Conservation (phyloP, 2,888 invertebrate genomes). For the Plagodis pulveraria region DNA sequence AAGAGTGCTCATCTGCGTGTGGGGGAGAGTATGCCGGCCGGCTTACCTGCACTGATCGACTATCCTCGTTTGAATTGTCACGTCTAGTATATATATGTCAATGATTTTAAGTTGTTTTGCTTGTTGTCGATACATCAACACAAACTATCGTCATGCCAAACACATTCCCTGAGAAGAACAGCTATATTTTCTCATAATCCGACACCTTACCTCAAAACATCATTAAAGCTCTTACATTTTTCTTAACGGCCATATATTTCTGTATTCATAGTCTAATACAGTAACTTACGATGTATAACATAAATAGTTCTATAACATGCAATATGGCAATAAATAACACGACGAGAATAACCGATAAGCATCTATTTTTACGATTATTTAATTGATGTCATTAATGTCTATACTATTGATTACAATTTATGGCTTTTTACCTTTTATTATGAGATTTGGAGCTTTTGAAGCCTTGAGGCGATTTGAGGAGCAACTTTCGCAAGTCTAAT, state of each 20-base stretch:
- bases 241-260: constrained; percentile 7
- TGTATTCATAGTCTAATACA: constrained; percentile 15
- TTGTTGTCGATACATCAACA: no score
- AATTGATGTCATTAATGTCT: constrained; percentile 70
- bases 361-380: constrained; percentile 68
- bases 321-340: constrained; percentile 57
- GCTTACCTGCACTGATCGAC: no score
- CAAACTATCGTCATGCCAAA: no score
- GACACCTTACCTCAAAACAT: constrained; percentile 57
- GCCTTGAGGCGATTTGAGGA: constrained; percentile 19
- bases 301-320: constrained; percentile 54
- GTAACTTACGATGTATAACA: constrained; percentile 40
- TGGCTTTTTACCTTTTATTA: constrained; percentile 44
- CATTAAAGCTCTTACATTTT: constrained; percentile 44
- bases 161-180: constrained; percentile 8
- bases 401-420: constrained; percentile 71
- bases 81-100: no score
- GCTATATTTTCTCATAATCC: constrained; percentile 55
- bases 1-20: no score
- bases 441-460: constrained; percentile 24
- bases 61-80: no score
- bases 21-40: no score
- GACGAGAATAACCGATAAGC: constrained; percentile 52
- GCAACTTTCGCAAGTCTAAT: constrained; percentile 21
- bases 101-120: no score